A percentile compares a stretch with the other conserved stretches of the same genome.
Conservation (phyloP, 2,888 invertebrate genomes). For the Melieria omissa region DNA sequence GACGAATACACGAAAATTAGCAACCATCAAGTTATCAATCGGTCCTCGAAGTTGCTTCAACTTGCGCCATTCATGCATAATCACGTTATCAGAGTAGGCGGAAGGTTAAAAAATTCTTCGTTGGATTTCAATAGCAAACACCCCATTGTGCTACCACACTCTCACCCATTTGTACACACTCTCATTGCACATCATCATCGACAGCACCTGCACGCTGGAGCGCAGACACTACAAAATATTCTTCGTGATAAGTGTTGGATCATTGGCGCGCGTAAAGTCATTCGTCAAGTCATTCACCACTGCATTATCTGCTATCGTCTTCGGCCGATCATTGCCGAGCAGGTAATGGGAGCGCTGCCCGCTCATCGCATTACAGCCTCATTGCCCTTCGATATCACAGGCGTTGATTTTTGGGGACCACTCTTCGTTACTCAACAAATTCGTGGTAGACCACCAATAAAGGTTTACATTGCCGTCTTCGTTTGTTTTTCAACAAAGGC, state of each 20-base stretch:
- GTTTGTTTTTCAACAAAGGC: conserved; percentile 8
- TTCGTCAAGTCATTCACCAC: conserved; percentile 18
- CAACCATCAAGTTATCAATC: conserved; percentile 24
- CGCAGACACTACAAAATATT: conserved; percentile 31
- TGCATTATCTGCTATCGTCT: conserved; percentile 26
- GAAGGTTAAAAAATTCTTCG: conserved; percentile 21
- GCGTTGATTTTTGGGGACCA: conserved; percentile 9
- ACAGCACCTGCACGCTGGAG: conserved; percentile 27
- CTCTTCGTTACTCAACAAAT: conserved; percentile 5
- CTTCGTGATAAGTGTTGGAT: conserved; percentile 36
- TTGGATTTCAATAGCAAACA: conserved; percentile 20
- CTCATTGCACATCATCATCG: conserved; percentile 28
- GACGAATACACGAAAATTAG: conserved; percentile 16
- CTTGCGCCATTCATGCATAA: conserved; percentile 21
- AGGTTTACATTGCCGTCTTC: conserved; percentile 3
- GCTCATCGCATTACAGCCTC: background rate
- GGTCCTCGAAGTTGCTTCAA: conserved; percentile 17
- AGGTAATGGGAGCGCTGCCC: too few relatives aligned
- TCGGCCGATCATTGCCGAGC: background rate
- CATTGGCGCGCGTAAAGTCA: conserved; percentile 16
- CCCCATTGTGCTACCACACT: conserved; percentile 19
- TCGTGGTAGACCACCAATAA: background rate
- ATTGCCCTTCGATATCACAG: background rate
- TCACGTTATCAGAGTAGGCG: conserved; percentile 18
- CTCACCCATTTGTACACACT: conserved; percentile 24